A percentile compares a stretch with the other conserved stretches of the same genome.
phyloP scores from a whole-genome alignment of 2,888 invertebrate genomes.

The Brachypalpus laphriformis region DNA sequence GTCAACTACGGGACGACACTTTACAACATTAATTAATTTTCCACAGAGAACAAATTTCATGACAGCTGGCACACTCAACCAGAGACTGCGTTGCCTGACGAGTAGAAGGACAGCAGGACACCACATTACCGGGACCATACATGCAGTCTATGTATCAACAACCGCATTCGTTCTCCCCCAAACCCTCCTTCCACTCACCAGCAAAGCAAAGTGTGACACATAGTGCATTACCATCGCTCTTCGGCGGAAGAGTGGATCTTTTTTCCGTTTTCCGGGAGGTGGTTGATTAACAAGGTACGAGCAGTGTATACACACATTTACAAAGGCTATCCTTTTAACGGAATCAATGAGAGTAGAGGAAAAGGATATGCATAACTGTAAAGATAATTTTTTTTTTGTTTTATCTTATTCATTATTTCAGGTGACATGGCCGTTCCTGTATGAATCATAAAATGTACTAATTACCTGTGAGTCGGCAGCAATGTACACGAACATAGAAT shows the following conservation, averaged over 20 bases:
- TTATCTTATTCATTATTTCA: conserved; percentile 28
- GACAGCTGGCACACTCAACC: conserved; percentile 55
- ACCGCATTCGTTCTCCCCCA: neutral
- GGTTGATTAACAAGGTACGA: conserved; percentile 43
- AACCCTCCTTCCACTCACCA: too few relatives aligned
- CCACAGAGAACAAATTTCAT: conserved; percentile 50
- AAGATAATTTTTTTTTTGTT: neutral
- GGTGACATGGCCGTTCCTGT: conserved; percentile 29
- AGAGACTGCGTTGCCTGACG: neutral
- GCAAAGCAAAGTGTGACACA: conserved; percentile 22
- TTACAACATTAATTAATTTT: conserved; percentile 45
- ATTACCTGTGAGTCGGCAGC: conserved; percentile 31
- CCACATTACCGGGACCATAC: conserved; percentile 3
- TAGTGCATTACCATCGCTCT: conserved; percentile 22
- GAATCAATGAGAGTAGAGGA: conserved; percentile 20
- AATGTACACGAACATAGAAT: neutral
- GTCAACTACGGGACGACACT: conserved; percentile 24
- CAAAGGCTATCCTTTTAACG: conserved; percentile 32
- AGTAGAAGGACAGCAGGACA: conserved; percentile 29
- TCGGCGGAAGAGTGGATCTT: conserved; percentile 29
- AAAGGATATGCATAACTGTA: neutral
- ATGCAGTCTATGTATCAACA: neutral
- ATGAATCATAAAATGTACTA: conserved; percentile 43
- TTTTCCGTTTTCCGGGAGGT: conserved; percentile 37
- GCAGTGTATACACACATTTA: neutral